Evolutionary conservation across 2,888 invertebrate species (phyloP), one percentile per base, ranked within the genome.

Genomic region (Oscheius myriophilus): DNA sequence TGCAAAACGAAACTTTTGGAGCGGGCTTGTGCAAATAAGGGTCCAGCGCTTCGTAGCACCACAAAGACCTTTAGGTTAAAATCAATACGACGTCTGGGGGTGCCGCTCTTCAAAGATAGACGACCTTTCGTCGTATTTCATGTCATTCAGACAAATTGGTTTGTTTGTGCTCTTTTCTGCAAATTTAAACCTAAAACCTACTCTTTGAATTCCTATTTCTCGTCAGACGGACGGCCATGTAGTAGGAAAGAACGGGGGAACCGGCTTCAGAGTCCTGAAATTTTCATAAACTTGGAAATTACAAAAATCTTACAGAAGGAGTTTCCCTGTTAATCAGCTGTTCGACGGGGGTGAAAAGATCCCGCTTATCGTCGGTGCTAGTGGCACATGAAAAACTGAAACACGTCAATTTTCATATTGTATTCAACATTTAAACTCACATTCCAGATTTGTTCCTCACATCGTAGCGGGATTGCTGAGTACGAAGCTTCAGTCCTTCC

Each of bases 311-410:
- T 9, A 33, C 33, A 1, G 61, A 61, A 2, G 45, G 26, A n/a
- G 23, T 46, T 25, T 18, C 18, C 21, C 61, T 46, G 46, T 41
- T 42, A 33, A 80, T 67, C 45, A 81, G 70, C 58, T 82, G 70
- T 54, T 95, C 94, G 87, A 96, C 93, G 59, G 94, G 93, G 80
- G 93, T 93, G 90, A 96, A 95, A 80, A 96, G 90, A 88, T 95
- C 95, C 4, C 95, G 94, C 91, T 93, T 94, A 87, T 96, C 96
- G 21, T 84, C 86, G 23, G 84, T 73, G 11, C 84, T 71, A 0
- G 83, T 83, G 39, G 82, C 83, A 66, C 83, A 84, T 0, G 73
- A 39, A 63, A 84, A 84, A 39, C 79, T 77, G 67, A 43, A 71
- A 72, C n/a, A n/a, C 11, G 45, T 54, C 14, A 59, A 39, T 51